Base-by-base conservation (phyloP, 1,140 invertebrate genomes). In the Bombus confusus region DNA sequence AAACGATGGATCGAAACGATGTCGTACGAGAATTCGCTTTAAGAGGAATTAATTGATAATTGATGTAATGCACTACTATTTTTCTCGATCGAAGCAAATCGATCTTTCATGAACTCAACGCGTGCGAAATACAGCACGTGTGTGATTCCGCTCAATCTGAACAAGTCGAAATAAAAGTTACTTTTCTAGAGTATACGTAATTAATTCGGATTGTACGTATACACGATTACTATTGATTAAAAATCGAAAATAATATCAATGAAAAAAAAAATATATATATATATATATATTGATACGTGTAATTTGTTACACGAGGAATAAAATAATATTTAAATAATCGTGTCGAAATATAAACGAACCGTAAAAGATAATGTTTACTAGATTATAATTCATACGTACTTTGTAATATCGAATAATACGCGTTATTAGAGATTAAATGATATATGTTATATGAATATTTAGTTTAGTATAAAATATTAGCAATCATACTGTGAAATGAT, bases 331-430 rank as follows among this genome's bases (percentile, higher is more conserved):
- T 25, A 43, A 39, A 22, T 25, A 37, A 80, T 69, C 34, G 9
- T 8, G 41, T 41, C 28, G 31, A 64, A 31, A 79, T 34, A 37
- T 25, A 41, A 57, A 68, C 66, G 34, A 80, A 37, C 22, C 15
- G 12, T 62, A 31, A 62, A 41, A 34, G 28, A 39, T 83, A 83
- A 83, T 39, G 15, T 31, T 39, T 68, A 37, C 3, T 52, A 52
- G 72, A 4, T 47, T 37, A 83, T n/a, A 76, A 83, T 83, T 47
- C 72, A 76, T 52, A 76, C 62, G 64, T 52, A 66, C 41, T 76
- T 83, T 83, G 31, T 83, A 47, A 76, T 37, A 68, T 66, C 28
- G 41, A 75, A 52, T n/a, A 43, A 37, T n/a, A 52, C 71, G 41
- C 74, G 52, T 69, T 39, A n/a, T 8, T 69, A 52, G 62, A 66